Base-by-base conservation (phyloP, 2,113 vertebrate genomes). In the Salminus brasiliensis region DNA sequence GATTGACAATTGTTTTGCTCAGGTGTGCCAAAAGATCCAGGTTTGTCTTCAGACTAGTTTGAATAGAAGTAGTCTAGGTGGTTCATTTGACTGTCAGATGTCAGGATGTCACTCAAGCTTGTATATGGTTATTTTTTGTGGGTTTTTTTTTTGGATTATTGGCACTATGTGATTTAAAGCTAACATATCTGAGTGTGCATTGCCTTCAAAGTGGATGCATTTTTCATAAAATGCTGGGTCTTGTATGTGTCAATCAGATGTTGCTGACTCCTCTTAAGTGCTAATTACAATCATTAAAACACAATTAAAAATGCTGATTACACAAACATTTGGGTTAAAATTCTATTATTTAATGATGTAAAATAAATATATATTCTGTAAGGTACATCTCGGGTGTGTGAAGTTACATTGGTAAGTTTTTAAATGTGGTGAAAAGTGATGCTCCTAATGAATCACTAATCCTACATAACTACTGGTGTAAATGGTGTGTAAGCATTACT, bases 221-320 rank as follows among this genome's bases (percentile, higher is more conserved):
- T 53, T 76, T 69, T 41, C 15, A 53, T 13, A 72, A 21, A 79
- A 13, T 18, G n/a, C 32, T 62, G 39, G 4, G 6, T 25, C 15
- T 62, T 74, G 21, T 78, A 66, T 83, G 79, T 87, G 86, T 83
- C 80, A 88, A 83, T 91, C 84, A 89, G 88, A 74, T 83, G 74
- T 85, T 92, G 92, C 92, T 93, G 91, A 93, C 90, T 90, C 89
- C 81, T 88, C 82, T 86, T 88, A 75, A 69, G 70, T 80, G 81
- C 92, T 93, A 93, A 94, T 93, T 93, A 87, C 92, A 91, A 88
- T 90, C 91, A 93, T 94, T 93, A 92, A 94, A 93, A 92, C 86
- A 89, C 88, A 92, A 93, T 93, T 92, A 92, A 92, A 92, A 89
- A 76, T 92, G 89, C 88, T 89, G 89, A 93, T 88, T 83, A 88